Evolutionary conservation across 1,140 invertebrate species (phyloP).

Genomic region (Philopotamus ludificatus): DNA sequence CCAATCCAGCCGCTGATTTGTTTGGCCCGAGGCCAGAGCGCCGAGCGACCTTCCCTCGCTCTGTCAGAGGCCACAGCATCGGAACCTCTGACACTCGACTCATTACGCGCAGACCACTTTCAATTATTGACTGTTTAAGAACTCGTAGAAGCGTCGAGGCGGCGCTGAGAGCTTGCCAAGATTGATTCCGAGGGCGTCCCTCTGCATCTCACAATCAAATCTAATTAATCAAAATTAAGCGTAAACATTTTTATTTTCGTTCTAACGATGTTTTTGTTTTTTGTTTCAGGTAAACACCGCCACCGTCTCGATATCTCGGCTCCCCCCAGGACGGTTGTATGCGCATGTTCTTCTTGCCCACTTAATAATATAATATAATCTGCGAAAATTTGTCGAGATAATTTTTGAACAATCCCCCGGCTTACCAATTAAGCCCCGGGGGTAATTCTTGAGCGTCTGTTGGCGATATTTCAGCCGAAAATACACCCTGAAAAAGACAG

Average conservation of each 20-base stretch:
- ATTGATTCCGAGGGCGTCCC: background rate
- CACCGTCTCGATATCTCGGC: no score
- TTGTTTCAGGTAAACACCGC: no score
- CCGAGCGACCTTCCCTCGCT: background rate
- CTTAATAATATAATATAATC: background rate
- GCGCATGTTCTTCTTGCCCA: background rate
- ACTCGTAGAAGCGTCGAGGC: background rate
- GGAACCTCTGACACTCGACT: background rate
- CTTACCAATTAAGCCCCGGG: no score
- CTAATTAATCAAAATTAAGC: no score
- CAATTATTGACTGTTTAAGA: no score
- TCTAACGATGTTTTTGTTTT: no score
- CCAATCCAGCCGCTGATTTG: background rate
- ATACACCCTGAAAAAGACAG: background rate
- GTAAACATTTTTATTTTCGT: no score
- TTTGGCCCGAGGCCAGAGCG: background rate
- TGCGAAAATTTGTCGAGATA: background rate
- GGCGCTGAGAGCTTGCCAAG: background rate
- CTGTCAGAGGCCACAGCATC: background rate
- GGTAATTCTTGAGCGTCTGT: no score
- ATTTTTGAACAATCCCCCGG: background rate
- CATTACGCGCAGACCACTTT: background rate
- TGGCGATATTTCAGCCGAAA: no score
- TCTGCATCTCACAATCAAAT: background rate
- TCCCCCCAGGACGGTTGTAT: no score